Percentiles rank a stretch among this genome's conserved stretches.
phyloP scores from a whole-genome alignment of 2,113 vertebrate species.

The Diadophis punctatus region DNA sequence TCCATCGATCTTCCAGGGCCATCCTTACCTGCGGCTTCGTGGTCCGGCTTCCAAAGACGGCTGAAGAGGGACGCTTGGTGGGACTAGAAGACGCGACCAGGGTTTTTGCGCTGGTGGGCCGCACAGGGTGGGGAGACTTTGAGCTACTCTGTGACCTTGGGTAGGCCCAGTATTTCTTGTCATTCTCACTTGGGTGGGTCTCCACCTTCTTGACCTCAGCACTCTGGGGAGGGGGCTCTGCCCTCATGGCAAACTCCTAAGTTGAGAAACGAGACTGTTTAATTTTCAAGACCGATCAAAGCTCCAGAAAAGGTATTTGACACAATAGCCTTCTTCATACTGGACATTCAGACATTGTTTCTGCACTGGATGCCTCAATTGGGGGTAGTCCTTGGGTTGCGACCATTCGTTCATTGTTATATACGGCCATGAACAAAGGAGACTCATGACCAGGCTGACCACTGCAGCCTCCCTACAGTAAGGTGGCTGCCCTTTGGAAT shows the following conservation, averaged over 20 bases:
- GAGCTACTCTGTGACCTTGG: fast-evolving
- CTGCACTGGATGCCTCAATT: too few relatives aligned
- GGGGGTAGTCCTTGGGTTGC: too few relatives aligned
- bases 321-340: neutral
- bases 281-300: neutral
- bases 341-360: too few relatives aligned
- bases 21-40: neutral
- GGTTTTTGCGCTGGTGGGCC: neutral
- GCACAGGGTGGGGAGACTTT: fast-evolving
- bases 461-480: too few relatives aligned
- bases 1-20: neutral
- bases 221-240: neutral
- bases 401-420: too few relatives aligned
- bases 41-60: neutral
- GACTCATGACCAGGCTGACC: too few relatives aligned
- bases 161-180: constrained; percentile 1
- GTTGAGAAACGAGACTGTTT: neutral
- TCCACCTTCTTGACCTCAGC: neutral
- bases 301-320: neutral
- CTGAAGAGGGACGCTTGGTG: neutral
- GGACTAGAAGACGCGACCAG: neutral
- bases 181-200: fast-evolving
- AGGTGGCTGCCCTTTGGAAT: too few relatives aligned
- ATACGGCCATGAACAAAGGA: too few relatives aligned
- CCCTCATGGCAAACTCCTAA: neutral